Conservation (phyloP, 2,888 invertebrate genomes). For the Microctonus hyperodae region DNA sequence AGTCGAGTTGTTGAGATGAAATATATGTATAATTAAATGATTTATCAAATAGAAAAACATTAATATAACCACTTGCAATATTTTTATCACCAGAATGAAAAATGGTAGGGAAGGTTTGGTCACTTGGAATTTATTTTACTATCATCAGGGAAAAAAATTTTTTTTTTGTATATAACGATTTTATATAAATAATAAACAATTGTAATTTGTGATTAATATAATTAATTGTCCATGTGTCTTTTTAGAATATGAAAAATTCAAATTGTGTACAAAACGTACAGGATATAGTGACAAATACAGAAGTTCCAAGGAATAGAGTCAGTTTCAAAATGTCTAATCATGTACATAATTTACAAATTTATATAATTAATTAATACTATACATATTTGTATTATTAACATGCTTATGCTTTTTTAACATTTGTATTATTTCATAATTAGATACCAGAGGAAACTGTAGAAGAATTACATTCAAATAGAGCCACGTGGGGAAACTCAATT, state of each 20-base stretch:
- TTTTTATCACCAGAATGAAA: background rate
- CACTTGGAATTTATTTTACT: background rate
- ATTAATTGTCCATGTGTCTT: too few relatives aligned
- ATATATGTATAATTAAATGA: background rate
- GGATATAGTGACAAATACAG: background rate
- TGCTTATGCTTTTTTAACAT: too few relatives aligned
- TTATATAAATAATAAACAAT: too few relatives aligned
- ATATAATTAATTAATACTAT: too few relatives aligned
- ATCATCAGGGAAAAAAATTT: too few relatives aligned
- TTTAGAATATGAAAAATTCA: background rate
- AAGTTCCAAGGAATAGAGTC: background rate
- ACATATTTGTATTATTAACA: too few relatives aligned
- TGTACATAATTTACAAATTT: too few relatives aligned
- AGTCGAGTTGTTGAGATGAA: background rate
- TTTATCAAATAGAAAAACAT: background rate
- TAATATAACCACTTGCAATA: background rate
- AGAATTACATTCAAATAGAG: conserved; percentile 40
- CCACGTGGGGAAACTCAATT: conserved; percentile 68
- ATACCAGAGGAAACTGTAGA: background rate
- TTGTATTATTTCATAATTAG: too few relatives aligned
- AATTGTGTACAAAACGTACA: background rate
- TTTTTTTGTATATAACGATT: too few relatives aligned
- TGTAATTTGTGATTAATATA: too few relatives aligned
- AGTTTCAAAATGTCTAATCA: background rate
- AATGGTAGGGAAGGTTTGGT: background rate